phyloP scores from a whole-genome alignment of 2,113 vertebrate genomes.

The Indicator maculatus region DNA sequence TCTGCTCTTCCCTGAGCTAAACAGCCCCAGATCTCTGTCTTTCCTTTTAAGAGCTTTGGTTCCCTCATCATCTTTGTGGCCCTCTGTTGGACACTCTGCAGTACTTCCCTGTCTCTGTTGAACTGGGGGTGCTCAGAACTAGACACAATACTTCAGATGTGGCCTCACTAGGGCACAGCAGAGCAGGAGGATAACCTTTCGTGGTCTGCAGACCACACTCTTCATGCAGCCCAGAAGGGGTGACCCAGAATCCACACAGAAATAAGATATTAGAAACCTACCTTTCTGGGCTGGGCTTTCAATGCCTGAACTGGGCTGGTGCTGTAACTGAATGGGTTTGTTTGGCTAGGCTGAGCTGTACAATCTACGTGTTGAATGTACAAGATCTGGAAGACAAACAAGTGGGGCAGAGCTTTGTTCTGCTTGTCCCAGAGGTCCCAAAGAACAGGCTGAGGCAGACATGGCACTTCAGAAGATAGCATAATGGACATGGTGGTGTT shows the following conservation, averaged over 20 bases:
- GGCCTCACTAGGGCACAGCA: too few relatives aligned
- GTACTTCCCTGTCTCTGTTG: not conserved
- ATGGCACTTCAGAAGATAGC: too few relatives aligned
- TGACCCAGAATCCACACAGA: not conserved
- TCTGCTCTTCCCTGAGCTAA: not conserved
- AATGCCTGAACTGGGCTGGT: not conserved
- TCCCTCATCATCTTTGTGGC: too few relatives aligned
- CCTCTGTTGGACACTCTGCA: not conserved
- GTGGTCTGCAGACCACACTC: too few relatives aligned
- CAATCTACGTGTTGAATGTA: not conserved
- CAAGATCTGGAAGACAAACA: accelerated
- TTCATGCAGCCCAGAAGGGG: not conserved
- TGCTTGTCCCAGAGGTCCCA: not conserved
- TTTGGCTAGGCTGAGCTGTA: not conserved
- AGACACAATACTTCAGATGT: not conserved
- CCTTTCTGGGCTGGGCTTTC: not conserved
- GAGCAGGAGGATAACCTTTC: too few relatives aligned
- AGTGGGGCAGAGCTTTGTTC: not conserved
- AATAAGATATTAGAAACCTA: not conserved
- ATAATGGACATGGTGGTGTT: too few relatives aligned
- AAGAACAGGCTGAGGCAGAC: not conserved
- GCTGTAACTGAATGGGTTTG: not conserved
- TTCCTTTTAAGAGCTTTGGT: too few relatives aligned
- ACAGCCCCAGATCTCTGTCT: too few relatives aligned
- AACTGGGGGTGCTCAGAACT: not conserved